Evolutionary conservation across 2,888 invertebrate genomes (phyloP).

Genomic region (Cheilosia scutellata): DNA sequence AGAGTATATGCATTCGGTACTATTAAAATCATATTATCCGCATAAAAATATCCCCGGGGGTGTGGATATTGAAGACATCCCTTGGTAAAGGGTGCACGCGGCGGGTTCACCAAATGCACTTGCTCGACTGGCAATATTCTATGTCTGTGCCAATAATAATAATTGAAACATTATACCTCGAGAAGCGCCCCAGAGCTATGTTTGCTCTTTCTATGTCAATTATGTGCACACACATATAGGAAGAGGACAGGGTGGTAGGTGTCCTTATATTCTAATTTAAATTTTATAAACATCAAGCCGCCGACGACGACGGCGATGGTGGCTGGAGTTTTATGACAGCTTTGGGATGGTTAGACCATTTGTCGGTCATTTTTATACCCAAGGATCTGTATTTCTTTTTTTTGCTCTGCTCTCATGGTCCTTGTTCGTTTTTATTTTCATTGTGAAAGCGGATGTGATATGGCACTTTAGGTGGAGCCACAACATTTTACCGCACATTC

Average conservation of each 20-base stretch:
- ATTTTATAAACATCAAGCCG: conserved; percentile 61
- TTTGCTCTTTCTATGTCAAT: conserved; percentile 68
- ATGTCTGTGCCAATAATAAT: conserved; percentile 61
- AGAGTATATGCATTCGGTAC: conserved; percentile 75
- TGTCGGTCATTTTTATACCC: conserved; percentile 49
- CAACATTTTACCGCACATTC: conserved; percentile 67
- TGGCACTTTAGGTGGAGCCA: conserved; percentile 72
- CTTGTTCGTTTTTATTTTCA: conserved; percentile 49
- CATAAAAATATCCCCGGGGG: conserved; percentile 80
- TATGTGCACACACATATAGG: conserved; percentile 13
- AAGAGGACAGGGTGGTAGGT: conserved; percentile 11
- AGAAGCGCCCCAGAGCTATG: conserved; percentile 50
- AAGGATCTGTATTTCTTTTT: conserved; percentile 10
- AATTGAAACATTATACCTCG: conserved; percentile 67
- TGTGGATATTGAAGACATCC: conserved; percentile 29
- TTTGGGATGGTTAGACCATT: conserved; percentile 61
- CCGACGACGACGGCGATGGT: conserved; percentile 1
- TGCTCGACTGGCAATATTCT: conserved; percentile 38
- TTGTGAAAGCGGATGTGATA: conserved; percentile 66
- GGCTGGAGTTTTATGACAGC: conserved; percentile 56
- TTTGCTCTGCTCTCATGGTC: conserved; percentile 16
- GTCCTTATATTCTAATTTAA: conserved; percentile 68
- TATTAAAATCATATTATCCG: conserved; percentile 82
- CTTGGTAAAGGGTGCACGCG: conserved; percentile 42
- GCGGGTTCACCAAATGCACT: conserved; percentile 37